Evolutionary conservation across 2,888 invertebrate genomes (phyloP).

Genomic region (Apamea epomidion): DNA sequence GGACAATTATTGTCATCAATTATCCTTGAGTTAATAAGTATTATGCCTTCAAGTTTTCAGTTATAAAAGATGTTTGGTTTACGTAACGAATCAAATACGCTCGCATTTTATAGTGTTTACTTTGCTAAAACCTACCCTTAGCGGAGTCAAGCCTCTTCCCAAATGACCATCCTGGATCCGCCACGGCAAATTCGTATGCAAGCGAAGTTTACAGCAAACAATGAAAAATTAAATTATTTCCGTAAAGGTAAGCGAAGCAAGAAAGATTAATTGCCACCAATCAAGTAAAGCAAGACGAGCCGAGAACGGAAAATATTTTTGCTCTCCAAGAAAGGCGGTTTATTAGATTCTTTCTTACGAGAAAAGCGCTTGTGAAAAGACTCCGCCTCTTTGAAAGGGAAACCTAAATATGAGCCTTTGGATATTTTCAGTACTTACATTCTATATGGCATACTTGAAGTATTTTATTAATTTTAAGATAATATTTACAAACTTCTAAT

Average conservation of each 20-base stretch:
- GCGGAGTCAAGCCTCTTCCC: background rate
- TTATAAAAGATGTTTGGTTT: background rate
- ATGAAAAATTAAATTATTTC: background rate
- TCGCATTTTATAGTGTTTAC: background rate
- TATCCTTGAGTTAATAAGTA: background rate
- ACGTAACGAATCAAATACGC: background rate
- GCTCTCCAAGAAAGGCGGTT: background rate
- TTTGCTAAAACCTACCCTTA: background rate
- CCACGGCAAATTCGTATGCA: background rate
- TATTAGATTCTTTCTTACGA: conserved; percentile 16
- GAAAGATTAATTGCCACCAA: conserved; percentile 23
- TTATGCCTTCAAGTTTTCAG: background rate
- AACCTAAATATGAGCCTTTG: background rate
- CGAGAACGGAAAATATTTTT: conserved; percentile 2
- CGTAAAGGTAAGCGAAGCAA: background rate
- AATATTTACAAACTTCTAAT: too few species aligned
- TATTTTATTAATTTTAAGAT: too few species aligned
- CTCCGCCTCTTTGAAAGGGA: background rate
- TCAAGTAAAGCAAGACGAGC: conserved; percentile 4
- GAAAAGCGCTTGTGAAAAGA: background rate
- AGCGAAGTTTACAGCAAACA: background rate
- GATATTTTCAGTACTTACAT: background rate
- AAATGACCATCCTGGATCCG: background rate
- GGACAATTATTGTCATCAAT: background rate
- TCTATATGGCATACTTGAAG: too few species aligned